Conservation (phyloP, 53 echinoderm and acorn worm genomes). For the Glandiceps talaboti region DNA sequence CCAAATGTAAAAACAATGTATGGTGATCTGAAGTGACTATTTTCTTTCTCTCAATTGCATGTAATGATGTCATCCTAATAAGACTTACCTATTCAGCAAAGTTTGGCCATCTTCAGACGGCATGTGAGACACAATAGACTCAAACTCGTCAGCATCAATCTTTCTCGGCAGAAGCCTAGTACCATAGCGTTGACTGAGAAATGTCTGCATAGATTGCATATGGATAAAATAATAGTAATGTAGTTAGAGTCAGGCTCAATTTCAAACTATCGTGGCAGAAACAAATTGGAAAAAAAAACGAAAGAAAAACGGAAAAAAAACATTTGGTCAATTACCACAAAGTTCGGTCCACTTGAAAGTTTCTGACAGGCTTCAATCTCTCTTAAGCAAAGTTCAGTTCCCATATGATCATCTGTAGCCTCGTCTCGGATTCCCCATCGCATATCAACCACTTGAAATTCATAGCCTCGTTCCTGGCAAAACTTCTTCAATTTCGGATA, state of each 20-base stretch:
- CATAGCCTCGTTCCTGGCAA: neutral
- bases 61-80: too few relatives aligned
- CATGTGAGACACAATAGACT: slow-evolving; percentile 30
- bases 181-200: slow-evolving; percentile 89
- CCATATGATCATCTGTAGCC: neutral
- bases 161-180: slow-evolving; percentile 63
- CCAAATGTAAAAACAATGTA: too few relatives aligned
- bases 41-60: too few relatives aligned
- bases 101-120: slow-evolving; percentile 7
- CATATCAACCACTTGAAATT: neutral
- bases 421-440: neutral
- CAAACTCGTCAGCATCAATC: slow-evolving; percentile 49
- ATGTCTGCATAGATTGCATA: slow-evolving; percentile 26
- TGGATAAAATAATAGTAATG: slow-evolving; percentile 1
- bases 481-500: neutral
- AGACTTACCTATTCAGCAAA: slow-evolving; percentile 29
- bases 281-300: neutral
- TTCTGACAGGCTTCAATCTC: neutral
- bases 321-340: slow-evolving; percentile 2
- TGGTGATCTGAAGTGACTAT: too few relatives aligned
- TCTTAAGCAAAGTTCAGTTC: neutral
- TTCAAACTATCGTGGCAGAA: too few relatives aligned
- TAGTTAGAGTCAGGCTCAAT: too few relatives aligned
- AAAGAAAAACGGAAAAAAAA: too few relatives aligned
- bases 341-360: neutral